A percentile compares a stretch with the other conserved stretches of the same genome.
Evolutionary conservation across 1,140 invertebrate genomes (phyloP).

Genomic region (Chironomus striatipennis): DNA sequence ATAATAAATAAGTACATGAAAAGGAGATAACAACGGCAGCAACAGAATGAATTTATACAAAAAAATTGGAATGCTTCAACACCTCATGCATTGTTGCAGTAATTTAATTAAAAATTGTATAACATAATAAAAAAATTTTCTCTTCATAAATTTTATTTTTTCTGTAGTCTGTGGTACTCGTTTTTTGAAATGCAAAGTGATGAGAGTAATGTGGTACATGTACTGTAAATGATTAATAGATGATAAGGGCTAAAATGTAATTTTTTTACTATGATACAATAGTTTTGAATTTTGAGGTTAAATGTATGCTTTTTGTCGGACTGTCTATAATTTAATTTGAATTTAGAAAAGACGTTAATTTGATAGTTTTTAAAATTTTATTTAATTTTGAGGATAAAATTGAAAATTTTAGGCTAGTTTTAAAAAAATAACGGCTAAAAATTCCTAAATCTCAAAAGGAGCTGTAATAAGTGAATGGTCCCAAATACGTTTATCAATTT

Average conservation of each 20-base stretch:
- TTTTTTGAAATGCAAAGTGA: background rate
- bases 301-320: too few relatives aligned
- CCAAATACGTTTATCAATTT: too few relatives aligned
- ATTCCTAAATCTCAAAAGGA: too few relatives aligned
- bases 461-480: too few relatives aligned
- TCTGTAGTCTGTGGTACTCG: background rate
- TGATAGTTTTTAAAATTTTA: too few relatives aligned
- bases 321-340: too few relatives aligned
- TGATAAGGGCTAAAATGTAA: background rate
- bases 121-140: slow-evolving; percentile 4
- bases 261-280: too few relatives aligned
- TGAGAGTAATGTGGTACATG: background rate
- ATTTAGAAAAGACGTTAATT: too few relatives aligned
- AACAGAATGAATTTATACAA: background rate
- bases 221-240: background rate
- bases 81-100: background rate
- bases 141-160: background rate
- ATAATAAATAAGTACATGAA: slow-evolving; percentile 10
- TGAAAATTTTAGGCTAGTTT: too few relatives aligned
- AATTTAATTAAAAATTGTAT: slow-evolving; percentile 10
- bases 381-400: too few relatives aligned
- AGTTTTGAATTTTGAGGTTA: too few relatives aligned
- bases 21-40: background rate
- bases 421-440: too few relatives aligned
- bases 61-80: slow-evolving; percentile 8